Evolutionary conservation across 2,888 invertebrate genomes (phyloP).

Genomic region (Arrhopalites spinosus): DNA sequence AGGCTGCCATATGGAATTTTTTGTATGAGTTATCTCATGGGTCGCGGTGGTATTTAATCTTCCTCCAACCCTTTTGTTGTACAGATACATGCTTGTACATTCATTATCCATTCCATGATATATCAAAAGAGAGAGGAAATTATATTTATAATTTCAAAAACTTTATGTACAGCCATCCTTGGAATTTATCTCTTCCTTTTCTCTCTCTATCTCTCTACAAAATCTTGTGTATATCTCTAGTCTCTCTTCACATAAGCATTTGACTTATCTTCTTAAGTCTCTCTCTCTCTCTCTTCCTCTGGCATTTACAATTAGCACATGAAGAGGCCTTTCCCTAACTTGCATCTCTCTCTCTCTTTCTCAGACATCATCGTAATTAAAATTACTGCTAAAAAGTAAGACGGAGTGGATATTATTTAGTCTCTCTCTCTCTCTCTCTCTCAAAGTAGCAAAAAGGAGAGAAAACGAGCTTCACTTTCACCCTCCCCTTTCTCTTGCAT

Average conservation of each 20-base stretch:
- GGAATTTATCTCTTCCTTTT: neutral
- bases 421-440: neutral
- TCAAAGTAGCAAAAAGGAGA: neutral
- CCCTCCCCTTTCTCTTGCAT: neutral
- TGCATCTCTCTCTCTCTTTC: neutral
- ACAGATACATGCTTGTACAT: no score
- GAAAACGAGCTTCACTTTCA: neutral
- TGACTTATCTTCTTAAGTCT: neutral
- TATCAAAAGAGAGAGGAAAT: no score
- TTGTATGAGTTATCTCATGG: conserved; percentile 6
- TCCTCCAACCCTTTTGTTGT: no score
- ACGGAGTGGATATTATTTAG: no score
- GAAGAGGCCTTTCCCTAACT: no score
- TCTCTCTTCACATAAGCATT: neutral
- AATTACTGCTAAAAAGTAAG: no score
- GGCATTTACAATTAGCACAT: neutral
- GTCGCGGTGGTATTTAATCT: no score
- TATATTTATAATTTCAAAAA: no score
- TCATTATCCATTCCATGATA: no score
- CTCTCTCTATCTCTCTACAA: neutral
- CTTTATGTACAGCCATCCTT: no score
- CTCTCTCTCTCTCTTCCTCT: neutral
- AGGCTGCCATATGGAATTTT: conserved; percentile 9
- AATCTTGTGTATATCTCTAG: neutral
- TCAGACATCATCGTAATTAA: no score